Evolutionary conservation across 2,113 vertebrate genomes (phyloP).

Genomic region (Cynopterus brachyotis): DNA sequence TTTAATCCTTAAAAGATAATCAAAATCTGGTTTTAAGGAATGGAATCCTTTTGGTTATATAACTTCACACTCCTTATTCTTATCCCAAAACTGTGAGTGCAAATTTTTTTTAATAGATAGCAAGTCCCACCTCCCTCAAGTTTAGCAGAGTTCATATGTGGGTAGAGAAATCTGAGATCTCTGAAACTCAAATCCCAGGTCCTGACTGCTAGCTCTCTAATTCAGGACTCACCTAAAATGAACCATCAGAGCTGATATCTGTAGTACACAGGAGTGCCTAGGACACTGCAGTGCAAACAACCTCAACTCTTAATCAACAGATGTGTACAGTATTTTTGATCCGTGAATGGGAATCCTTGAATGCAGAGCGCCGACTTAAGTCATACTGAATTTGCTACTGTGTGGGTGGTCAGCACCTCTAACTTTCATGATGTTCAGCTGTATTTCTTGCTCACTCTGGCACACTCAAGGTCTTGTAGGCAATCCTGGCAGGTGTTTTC

Average conservation of each 20-base stretch:
- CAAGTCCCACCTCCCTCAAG: background rate
- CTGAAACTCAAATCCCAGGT: background rate
- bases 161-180: background rate
- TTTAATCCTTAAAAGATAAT: background rate
- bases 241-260: rapidly evolving
- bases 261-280: rapidly evolving
- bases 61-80: background rate
- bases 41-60: background rate
- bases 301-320: background rate
- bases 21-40: background rate
- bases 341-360: background rate
- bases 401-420: background rate
- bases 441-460: background rate
- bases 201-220: background rate
- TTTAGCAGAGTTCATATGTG: background rate
- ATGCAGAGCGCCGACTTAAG: background rate
- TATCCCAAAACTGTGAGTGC: background rate
- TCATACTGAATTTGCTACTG: background rate
- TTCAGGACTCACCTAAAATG: background rate
- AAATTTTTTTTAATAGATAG: background rate
- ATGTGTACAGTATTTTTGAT: background rate
- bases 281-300: too few relatives aligned
- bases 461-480: background rate
- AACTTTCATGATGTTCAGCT: background rate
- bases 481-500: background rate